Evolutionary conservation across 2,888 invertebrate genomes (phyloP).

Genomic region (Hemaris fuciformis): DNA sequence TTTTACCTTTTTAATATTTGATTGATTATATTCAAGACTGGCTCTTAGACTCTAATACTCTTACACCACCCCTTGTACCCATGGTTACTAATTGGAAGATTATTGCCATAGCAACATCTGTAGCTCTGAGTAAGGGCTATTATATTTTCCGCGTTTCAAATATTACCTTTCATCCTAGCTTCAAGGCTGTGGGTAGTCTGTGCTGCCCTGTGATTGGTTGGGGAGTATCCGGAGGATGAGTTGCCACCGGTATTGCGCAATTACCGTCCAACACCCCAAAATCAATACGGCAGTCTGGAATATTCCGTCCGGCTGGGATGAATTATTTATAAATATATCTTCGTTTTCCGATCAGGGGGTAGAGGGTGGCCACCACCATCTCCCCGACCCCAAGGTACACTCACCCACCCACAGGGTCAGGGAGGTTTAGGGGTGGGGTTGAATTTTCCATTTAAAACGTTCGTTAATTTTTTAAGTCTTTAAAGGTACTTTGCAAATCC

Average conservation of each 20-base stretch:
- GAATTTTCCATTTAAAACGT: no score
- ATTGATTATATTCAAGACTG: no score
- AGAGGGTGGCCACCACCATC: no score
- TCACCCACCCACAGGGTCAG: no score
- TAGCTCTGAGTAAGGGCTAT: not conserved
- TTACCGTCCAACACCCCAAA: not conserved
- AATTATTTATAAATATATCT: not conserved
- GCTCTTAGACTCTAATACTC: no score
- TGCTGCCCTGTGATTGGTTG: not conserved
- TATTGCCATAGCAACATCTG: not conserved
- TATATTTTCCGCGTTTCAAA: not conserved
- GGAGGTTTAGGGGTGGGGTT: no score
- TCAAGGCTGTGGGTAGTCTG: not conserved
- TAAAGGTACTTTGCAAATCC: no score
- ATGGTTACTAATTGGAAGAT: not conserved
- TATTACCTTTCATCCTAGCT: not conserved
- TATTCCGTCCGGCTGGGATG: not conserved
- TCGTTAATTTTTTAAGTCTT: no score
- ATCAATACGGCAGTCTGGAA: constrained; percentile 6
- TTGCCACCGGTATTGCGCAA: not conserved
- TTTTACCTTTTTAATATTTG: no score
- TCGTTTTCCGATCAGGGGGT: not conserved
- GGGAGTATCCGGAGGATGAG: not conserved
- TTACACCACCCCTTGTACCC: not conserved
- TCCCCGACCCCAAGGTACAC: no score